Conservation (phyloP, 2,888 invertebrate species). For the Volucella inanis region DNA sequence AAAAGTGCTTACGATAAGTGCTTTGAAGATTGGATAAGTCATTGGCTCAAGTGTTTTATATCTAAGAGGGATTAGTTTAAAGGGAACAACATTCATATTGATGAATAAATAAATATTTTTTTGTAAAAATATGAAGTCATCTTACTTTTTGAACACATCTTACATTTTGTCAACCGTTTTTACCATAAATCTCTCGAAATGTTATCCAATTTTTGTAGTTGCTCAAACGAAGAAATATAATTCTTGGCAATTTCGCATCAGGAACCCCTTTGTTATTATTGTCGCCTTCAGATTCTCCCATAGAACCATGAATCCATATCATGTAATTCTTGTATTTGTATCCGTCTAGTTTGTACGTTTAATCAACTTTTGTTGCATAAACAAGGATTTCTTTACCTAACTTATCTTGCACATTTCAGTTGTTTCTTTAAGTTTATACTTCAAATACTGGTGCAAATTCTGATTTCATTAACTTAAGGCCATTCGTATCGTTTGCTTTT, state of each 20-base stretch:
- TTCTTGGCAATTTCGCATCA: background rate
- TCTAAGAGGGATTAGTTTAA: too few species aligned
- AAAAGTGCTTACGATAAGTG: too few species aligned
- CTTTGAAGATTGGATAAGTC: too few species aligned
- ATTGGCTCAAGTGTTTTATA: too few species aligned
- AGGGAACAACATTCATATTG: too few species aligned
- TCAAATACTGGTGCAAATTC: too few species aligned
- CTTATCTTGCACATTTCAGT: background rate
- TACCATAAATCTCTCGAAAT: conserved; percentile 10
- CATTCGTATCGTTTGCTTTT: background rate
- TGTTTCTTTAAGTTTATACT: background rate
- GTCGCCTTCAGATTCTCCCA: too few species aligned
- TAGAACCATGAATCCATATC: background rate
- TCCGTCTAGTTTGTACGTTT: background rate
- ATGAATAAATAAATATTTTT: too few species aligned
- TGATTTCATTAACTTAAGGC: too few species aligned
- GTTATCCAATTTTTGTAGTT: background rate
- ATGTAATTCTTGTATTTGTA: background rate
- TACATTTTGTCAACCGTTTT: background rate
- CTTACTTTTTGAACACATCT: too few species aligned
- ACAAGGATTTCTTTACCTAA: background rate
- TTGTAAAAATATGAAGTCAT: too few species aligned
- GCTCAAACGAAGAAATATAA: too few species aligned
- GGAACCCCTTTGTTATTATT: background rate
- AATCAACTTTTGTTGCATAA: background rate